A percentile compares a stretch with the other conserved stretches of the same genome.
Conservation (phyloP, 30 jellyfish, hydroid and myxozoan species). For the Catostylus mosaicus region DNA sequence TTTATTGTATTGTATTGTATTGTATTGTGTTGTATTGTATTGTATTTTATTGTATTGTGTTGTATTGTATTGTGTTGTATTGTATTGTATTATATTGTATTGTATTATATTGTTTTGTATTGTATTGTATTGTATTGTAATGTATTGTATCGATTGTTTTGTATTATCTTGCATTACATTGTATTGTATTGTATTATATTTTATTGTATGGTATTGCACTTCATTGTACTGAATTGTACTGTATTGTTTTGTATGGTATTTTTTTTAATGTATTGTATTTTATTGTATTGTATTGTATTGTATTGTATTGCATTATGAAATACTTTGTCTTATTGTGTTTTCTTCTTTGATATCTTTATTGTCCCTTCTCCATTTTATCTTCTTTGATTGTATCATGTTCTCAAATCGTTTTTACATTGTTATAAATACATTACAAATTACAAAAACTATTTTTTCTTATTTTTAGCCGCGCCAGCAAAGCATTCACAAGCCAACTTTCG, state of each 20-base stretch:
- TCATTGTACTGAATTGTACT: not conserved
- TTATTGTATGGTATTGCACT: not conserved
- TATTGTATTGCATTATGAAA: too few relatives aligned
- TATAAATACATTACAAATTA: not conserved
- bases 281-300: too few relatives aligned
- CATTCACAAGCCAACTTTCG: constrained; percentile 73
- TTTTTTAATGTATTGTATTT: too few relatives aligned
- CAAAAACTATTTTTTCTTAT: not conserved
- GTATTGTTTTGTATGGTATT: not conserved
- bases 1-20: not conserved
- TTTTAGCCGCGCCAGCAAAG: constrained; percentile 96
- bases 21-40: not conserved
- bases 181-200: not conserved
- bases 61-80: not conserved
- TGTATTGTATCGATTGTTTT: not conserved
- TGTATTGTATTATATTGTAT: not conserved
- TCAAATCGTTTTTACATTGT: not conserved
- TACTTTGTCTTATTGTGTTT: not conserved
- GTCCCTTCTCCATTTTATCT: not conserved
- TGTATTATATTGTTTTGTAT: not conserved
- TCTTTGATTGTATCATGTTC: not conserved
- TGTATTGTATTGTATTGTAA: not conserved
- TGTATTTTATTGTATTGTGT: not conserved
- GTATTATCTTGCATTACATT: not conserved
- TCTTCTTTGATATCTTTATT: not conserved